Evolutionary conservation across 2,113 vertebrate genomes (phyloP).

Genomic region (Lathamus discolor): DNA sequence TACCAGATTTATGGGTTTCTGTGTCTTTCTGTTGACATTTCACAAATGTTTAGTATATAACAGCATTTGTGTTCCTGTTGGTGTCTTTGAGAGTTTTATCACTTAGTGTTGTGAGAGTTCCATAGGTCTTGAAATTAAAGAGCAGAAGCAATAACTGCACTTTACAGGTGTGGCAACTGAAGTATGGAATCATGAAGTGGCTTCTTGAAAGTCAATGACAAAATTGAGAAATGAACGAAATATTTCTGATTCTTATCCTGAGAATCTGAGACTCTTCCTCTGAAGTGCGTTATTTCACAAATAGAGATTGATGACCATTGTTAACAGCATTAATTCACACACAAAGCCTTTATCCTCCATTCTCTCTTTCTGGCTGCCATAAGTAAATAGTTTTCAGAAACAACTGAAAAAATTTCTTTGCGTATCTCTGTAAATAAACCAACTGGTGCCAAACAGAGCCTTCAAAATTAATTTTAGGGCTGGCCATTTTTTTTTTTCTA

Average conservation of each 20-base stretch:
- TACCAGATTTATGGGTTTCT: neutral
- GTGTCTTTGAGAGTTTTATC: neutral
- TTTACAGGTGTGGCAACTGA: neutral
- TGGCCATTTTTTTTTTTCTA: rapidly evolving
- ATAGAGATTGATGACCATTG: neutral
- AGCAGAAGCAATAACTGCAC: neutral
- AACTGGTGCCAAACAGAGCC: neutral
- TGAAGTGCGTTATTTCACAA: neutral
- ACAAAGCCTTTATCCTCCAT: neutral
- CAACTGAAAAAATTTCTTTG: neutral
- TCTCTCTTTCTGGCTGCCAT: neutral
- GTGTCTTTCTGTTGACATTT: neutral
- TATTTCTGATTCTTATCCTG: neutral
- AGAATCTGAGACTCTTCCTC: neutral
- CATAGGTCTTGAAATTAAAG: neutral
- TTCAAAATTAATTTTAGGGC: neutral
- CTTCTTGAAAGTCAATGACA: neutral
- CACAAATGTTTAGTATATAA: neutral
- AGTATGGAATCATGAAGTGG: neutral
- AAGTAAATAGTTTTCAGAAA: neutral
- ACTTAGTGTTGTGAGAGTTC: neutral
- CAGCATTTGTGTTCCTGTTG: neutral
- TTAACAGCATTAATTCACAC: neutral
- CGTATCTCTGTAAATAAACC: neutral
- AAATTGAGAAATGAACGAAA: neutral